Base-by-base conservation (phyloP, 1,140 invertebrate genomes). In the Lepidostoma basale region DNA sequence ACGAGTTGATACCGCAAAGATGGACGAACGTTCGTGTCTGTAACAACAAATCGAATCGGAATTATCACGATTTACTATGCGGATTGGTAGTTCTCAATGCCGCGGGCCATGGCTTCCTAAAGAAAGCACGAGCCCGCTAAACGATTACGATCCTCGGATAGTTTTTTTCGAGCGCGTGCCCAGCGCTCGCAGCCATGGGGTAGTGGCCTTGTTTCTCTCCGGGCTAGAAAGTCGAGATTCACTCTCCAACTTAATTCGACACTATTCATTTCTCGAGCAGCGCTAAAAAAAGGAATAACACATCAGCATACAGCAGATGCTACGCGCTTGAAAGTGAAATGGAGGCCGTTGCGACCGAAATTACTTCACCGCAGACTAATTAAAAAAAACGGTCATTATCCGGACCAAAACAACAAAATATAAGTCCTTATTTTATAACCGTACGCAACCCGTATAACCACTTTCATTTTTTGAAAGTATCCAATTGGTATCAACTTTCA, bases 401-500 rank as follows among this genome's bases (percentile, higher is more conserved):
- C 52, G 56, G 56, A 14, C 39, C 36, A 42, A 60, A 5, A 26
- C 56, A 42, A 60, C 56, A 40, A 42, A 40, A 62, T 59, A 47
- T 39, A 58, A 60, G 56, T 69, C 62, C 60, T 59, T 64, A 58
- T 68, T 62, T 58, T 65, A 58, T 49, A 47, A 36, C 42, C 58
- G 33, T 44, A 6, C 56, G 14, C 56, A 60, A 64, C 58, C 42
- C 54, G 62, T 62, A 65, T 67, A 47, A 65, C 52, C 62, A 70
- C 68, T 70, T 70, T 70, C 68, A 42, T 62, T 66, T 69, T 70
- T 66, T 70, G 68, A 70, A 70, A 70, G 68, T 64, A 65, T n/a
- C 62, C 58, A 52, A 70, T 70, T 69, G 52, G 28, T 36, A 62
- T 69, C 67, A 69, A 69, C 67, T 69, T 69, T 69, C 67, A 69